These are phyloP conservation scores for Trematomus loennbergii DNA, from an alignment of 2,113 vertebrate species.

Conservation along the genomic window DNA sequence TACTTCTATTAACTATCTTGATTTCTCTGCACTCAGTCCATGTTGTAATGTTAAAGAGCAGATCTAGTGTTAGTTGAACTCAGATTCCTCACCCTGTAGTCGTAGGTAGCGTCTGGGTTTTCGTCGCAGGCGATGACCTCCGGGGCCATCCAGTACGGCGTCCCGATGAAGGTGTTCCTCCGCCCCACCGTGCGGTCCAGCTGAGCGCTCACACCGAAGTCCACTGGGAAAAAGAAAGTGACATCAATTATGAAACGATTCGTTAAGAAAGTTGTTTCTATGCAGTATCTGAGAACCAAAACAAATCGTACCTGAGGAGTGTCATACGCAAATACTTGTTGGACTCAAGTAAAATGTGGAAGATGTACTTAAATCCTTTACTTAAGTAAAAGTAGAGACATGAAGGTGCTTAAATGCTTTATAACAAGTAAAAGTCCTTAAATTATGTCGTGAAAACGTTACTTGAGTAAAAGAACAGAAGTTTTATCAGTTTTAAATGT, in stretches of 20 bases:
- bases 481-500: too few species aligned
- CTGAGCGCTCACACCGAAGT: conserved; percentile 98
- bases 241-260: neutral
- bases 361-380: too few species aligned
- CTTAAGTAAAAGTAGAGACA: too few species aligned
- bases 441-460: too few species aligned
- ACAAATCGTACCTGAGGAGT: neutral
- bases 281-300: neutral
- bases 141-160: conserved; percentile 98
- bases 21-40: neutral
- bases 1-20: too few species aligned
- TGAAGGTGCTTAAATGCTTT: too few species aligned
- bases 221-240: conserved; percentile 82
- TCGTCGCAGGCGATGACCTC: conserved; percentile 99
- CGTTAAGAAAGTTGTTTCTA: neutral
- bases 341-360: too few species aligned
- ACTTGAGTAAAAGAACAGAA: too few species aligned
- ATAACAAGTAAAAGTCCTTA: too few species aligned
- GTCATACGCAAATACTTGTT: too few species aligned
- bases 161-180: conserved; percentile 98
- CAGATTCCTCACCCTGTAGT: conserved; percentile 91
- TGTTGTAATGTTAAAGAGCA: neutral
- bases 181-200: conserved; percentile 96
- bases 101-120: conserved; percentile 98
- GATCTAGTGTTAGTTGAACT: neutral